Conservation (phyloP, 2,113 vertebrate species). For the Microtus richardsoni region DNA sequence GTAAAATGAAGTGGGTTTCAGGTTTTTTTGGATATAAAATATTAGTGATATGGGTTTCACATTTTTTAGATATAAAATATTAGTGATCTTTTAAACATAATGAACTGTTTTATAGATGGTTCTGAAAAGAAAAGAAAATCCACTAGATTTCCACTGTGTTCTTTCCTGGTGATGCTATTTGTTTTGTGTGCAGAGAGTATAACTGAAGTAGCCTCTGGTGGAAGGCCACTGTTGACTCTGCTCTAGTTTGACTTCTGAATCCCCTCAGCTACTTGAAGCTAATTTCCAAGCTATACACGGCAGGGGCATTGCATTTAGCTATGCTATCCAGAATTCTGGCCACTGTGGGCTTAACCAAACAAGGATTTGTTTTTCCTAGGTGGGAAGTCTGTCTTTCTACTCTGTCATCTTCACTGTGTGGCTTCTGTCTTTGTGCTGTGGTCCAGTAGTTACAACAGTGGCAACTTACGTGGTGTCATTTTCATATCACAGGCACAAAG, state of each 20-base stretch:
- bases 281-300: conserved; percentile 10
- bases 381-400: neutral
- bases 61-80: conserved; percentile 56
- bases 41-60: neutral
- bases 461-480: neutral
- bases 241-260: conserved; percentile 33
- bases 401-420: neutral
- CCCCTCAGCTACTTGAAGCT: conserved; percentile 9
- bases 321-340: neutral
- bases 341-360: neutral
- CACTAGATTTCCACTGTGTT: neutral
- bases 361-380: neutral
- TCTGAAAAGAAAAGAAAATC: conserved; percentile 35
- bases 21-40: conserved; percentile 52
- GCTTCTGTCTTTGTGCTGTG: conserved; percentile 3
- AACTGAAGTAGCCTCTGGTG: conserved; percentile 15
- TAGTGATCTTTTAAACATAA: conserved; percentile 1
- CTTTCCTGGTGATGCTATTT: neutral
- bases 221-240: neutral
- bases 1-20: conserved; percentile 36
- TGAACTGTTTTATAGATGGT: neutral
- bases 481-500: conserved; percentile 3
- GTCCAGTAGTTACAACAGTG: neutral
- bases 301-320: conserved; percentile 3
- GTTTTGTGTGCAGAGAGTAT: neutral